Evolutionary conservation across 2,113 vertebrate species (phyloP).

Genomic region (Numenius arquata): DNA sequence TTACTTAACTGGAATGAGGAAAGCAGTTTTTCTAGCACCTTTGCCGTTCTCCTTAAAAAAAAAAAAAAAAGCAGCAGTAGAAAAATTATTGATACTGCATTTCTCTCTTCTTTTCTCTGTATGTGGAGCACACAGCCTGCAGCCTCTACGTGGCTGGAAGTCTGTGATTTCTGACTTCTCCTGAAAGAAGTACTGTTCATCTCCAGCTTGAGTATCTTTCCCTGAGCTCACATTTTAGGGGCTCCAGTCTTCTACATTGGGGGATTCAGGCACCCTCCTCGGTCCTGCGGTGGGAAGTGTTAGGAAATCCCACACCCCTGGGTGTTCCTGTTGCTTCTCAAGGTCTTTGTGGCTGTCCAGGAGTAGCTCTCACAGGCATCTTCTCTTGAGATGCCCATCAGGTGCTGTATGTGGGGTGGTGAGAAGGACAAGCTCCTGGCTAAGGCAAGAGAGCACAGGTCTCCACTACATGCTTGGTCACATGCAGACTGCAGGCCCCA

Average conservation of each 20-base stretch:
- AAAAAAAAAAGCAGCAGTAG: not conserved
- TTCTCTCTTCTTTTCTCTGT: not conserved
- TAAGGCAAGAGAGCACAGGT: not conserved
- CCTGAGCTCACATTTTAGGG: not conserved
- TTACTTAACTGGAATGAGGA: not conserved
- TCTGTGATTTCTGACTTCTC: not conserved
- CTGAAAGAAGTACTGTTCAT: not conserved
- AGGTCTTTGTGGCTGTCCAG: not conserved
- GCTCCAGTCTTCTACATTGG: not conserved
- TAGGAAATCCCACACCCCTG: not conserved
- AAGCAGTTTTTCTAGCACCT: not conserved
- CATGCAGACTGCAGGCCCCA: fast-evolving
- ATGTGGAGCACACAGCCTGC: not conserved
- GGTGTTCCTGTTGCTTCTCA: not conserved
- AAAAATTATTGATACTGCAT: not conserved
- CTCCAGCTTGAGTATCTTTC: not conserved
- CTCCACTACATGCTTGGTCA: not conserved
- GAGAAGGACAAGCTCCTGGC: not conserved
- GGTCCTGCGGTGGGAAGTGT: not conserved
- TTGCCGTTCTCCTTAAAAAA: not conserved
- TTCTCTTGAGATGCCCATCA: not conserved
- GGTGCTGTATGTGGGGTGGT: not conserved
- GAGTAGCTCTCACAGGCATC: not conserved
- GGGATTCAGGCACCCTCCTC: not conserved
- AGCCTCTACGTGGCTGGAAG: not conserved